phyloP scores from a whole-genome alignment of 2,888 invertebrate genomes.

The Helicoverpa assulta region DNA sequence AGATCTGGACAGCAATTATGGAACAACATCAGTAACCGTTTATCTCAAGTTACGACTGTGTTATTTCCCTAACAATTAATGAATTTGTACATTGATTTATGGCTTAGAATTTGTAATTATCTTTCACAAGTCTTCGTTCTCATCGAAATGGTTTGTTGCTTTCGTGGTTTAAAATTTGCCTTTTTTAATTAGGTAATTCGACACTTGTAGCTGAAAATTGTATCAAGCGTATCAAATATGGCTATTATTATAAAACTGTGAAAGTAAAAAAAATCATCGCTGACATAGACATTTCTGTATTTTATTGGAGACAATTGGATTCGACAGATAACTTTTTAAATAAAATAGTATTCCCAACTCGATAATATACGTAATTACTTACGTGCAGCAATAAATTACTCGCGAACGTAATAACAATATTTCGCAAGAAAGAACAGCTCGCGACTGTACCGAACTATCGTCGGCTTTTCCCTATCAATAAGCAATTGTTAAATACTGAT shows the following conservation, averaged over 20 bases:
- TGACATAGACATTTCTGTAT: too few relatives aligned
- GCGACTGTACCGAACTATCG: constrained; percentile 43
- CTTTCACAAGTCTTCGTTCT: constrained; percentile 54
- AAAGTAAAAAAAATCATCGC: too few relatives aligned
- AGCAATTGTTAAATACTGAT: constrained; percentile 71
- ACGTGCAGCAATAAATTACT: constrained; percentile 21
- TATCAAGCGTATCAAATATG: background rate
- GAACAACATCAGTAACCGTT: constrained; percentile 55
- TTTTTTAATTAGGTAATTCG: background rate
- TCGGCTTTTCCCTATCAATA: constrained; percentile 57
- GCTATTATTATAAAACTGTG: too few relatives aligned
- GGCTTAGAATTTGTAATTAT: constrained; percentile 61
- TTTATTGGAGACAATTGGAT: too few relatives aligned
- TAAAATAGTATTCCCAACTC: too few relatives aligned
- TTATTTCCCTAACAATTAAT: constrained; percentile 66
- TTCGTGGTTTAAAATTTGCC: constrained; percentile 24
- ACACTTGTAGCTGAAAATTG: too few relatives aligned
- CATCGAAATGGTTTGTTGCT: constrained; percentile 40
- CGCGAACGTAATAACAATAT: constrained; percentile 2
- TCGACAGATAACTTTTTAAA: too few relatives aligned
- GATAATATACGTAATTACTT: too few relatives aligned
- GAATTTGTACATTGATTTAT: constrained; percentile 68
- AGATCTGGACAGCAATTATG: constrained; percentile 52
- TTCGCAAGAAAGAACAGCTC: constrained; percentile 23
- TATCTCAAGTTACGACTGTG: constrained; percentile 60